Percentiles rank a stretch among this genome's conserved stretches.
phyloP scores from a whole-genome alignment of 2,797 vertebrate species.

The Trachurus trachurus region DNA sequence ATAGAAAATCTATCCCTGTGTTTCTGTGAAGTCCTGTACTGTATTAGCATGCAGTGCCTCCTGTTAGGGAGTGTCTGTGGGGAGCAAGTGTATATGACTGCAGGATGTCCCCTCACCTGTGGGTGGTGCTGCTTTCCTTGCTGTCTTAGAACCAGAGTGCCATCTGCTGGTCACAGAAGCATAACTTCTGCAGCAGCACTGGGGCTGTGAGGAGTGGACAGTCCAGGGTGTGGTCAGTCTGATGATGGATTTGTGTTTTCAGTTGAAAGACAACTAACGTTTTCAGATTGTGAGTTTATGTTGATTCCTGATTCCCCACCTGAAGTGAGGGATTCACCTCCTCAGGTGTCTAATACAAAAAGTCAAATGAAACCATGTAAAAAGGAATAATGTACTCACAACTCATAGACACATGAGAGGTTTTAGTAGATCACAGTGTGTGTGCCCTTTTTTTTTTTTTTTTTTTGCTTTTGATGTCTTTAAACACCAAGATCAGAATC shows the following conservation, averaged over 20 bases:
- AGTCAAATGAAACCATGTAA: background rate
- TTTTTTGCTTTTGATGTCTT: too few species aligned
- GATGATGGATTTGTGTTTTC: background rate
- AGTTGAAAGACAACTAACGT: background rate
- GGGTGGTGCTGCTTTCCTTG: background rate
- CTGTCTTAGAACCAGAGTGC: conserved; percentile 40
- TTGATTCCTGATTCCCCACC: background rate
- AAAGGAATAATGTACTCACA: background rate
- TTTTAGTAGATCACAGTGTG: background rate
- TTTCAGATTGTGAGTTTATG: background rate
- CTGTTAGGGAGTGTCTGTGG: conserved; percentile 31
- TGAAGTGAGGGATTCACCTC: background rate
- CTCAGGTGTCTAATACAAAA: background rate
- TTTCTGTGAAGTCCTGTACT: conserved; percentile 12
- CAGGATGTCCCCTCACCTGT: conserved; percentile 15
- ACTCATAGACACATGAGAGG: background rate
- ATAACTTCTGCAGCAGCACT: background rate
- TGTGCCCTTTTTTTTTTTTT: too few species aligned
- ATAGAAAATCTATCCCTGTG: conserved; percentile 31
- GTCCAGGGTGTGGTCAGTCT: conserved; percentile 20
- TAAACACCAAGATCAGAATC: too few species aligned
- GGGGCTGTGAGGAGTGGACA: background rate
- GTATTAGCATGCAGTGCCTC: background rate
- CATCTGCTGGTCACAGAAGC: conserved; percentile 51
- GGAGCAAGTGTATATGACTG: background rate